Percentiles rank a stretch among this genome's conserved stretches.
Conservation (phyloP, 2,797 vertebrate genomes). For the Hoplostethus atlanticus region DNA sequence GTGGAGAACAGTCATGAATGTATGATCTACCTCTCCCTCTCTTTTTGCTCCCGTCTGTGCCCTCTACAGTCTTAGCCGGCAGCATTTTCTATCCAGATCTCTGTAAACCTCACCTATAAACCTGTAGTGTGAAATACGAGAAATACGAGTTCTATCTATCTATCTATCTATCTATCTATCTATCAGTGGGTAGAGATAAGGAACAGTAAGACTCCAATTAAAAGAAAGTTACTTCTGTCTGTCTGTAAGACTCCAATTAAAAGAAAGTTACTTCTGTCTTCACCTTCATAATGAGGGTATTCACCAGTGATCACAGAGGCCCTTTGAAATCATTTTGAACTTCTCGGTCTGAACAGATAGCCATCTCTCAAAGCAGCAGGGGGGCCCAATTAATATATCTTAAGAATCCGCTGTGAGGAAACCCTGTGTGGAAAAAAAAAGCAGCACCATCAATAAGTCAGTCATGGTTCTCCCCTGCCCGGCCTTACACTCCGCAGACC, state of each 20-base stretch:
- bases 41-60: conserved; percentile 3
- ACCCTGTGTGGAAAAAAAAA: neutral
- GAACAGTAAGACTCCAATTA: neutral
- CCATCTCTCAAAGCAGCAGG: neutral
- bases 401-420: neutral
- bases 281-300: neutral
- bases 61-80: neutral
- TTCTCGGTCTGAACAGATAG: neutral
- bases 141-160: neutral
- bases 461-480: neutral
- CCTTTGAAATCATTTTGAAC: neutral
- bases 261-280: neutral
- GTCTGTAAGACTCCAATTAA: neutral
- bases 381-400: neutral
- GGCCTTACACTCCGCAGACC: neutral
- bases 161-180: neutral
- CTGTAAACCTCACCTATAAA: too few species aligned
- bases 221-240: neutral
- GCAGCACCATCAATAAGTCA: neutral
- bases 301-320: neutral
- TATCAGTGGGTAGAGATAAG: too few species aligned
- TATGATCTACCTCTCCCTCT: conserved; percentile 7
- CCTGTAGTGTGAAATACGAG: neutral
- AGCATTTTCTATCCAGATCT: too few species aligned
- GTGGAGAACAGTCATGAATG: neutral